phyloP scores from a whole-genome alignment of 2,113 vertebrate genomes.

The Pelusios castaneus region DNA sequence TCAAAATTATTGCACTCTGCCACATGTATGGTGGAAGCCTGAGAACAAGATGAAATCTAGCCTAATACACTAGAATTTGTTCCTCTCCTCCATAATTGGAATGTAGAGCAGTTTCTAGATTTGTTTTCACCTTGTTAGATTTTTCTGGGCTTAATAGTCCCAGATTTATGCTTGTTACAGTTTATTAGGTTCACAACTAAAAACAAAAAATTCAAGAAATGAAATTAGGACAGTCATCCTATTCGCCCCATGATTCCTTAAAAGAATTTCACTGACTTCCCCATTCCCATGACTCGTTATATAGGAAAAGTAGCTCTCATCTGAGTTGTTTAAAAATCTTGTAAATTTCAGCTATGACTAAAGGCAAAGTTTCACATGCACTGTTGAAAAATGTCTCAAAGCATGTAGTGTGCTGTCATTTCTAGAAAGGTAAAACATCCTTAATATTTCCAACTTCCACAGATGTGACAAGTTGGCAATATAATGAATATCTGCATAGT shows the following conservation, averaged over 20 bases:
- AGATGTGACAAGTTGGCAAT: neutral
- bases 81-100: neutral
- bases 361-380: neutral
- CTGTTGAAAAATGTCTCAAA: constrained; percentile 10
- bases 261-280: constrained; percentile 23
- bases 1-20: constrained; percentile 38
- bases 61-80: constrained; percentile 1
- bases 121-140: neutral
- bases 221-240: neutral
- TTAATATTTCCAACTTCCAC: neutral
- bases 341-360: neutral
- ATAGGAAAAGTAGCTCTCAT: neutral
- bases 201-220: neutral
- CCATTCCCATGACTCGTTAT: neutral
- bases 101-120: neutral
- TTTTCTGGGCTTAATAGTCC: neutral
- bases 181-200: neutral
- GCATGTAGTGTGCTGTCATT: neutral
- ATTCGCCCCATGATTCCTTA: neutral
- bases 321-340: neutral
- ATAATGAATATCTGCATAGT: neutral
- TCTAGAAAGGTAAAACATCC: neutral
- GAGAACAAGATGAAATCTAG: constrained; percentile 36
- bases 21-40: constrained; percentile 34
- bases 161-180: neutral